phyloP scores from a whole-genome alignment of 2,888 invertebrate genomes.

The Metallyticus violacea region DNA sequence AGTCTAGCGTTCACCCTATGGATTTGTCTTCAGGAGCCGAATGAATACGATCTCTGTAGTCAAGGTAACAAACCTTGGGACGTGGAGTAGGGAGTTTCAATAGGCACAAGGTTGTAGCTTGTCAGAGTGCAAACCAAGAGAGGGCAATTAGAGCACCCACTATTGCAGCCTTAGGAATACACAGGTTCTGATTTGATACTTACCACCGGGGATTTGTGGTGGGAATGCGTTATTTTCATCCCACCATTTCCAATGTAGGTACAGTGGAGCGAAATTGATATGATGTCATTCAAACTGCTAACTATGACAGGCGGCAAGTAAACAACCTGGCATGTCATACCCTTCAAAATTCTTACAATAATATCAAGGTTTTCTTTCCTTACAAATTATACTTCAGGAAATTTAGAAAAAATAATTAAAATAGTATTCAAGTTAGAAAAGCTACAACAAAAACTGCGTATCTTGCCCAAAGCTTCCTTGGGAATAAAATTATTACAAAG shows the following conservation, averaged over 20 bases:
- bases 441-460: too few relatives aligned
- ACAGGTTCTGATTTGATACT: neutral
- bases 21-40: neutral
- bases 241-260: neutral
- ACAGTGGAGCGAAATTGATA: neutral
- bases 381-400: too few relatives aligned
- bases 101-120: neutral
- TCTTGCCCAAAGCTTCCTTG: too few relatives aligned
- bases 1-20: too few relatives aligned
- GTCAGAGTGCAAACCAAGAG: neutral
- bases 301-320: too few relatives aligned
- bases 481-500: too few relatives aligned
- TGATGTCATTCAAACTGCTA: neutral
- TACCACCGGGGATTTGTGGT: neutral
- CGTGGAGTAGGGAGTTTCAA: neutral
- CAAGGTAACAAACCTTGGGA: neutral
- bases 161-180: neutral
- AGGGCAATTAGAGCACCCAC: neutral
- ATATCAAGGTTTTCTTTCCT: too few relatives aligned
- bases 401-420: too few relatives aligned
- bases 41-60: neutral
- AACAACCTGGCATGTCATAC: too few relatives aligned
- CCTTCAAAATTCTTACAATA: too few relatives aligned
- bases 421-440: too few relatives aligned
- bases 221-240: neutral